Evolutionary conservation across 2,888 invertebrate species (phyloP), one percentile per base, ranked within the genome.

Genomic region (Hydrotaea cyrtoneurina): DNA sequence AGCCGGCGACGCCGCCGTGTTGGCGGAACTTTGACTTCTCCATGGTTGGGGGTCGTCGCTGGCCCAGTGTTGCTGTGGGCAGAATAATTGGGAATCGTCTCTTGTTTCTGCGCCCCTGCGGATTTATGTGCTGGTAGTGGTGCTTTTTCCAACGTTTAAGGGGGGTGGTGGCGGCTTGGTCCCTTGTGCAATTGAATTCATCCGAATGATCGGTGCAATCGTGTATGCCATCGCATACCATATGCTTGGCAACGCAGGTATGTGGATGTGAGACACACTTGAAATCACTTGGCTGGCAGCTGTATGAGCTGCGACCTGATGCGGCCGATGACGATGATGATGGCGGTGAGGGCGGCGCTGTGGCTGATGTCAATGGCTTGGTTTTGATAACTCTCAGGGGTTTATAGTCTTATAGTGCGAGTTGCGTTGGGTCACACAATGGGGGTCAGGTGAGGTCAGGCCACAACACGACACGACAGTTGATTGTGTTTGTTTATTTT

Each of bases 161-260:
- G 72, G 74, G 53, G 73, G 31, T 4, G 31, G 31, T 31, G 66
- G 74, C 84, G 46, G 74, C 59, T 11, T 87, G 85, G 5, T 90
- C 89, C 2, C 89, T 88, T 21, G 90, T 90, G 75, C 95, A 95
- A 88, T 93, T 93, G 17, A 92, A 91, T 89, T 96, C 96, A 87
- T 96, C 96, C 86, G 95, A 95, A 15, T 94, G 94, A 87, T 93
- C 94, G 84, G 93, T 93, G 89, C 94, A 95, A 87, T 95, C 94
- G 19, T 87, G 85, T 50, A 90, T 89, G 46, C 92, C 92, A 88
- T 96, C 94, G 90, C 96, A 96, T 62, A 92, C 91, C 90, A 90
- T 90, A 69, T 86, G 89, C 39, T 89, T 87, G 86, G 89, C 89
- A 82, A 92, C 88, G 87, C 92, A 92, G 43, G 91, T 92, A 84